phyloP scores from a whole-genome alignment of 2,113 vertebrate genomes.

The Ivindomyrus marchei region DNA sequence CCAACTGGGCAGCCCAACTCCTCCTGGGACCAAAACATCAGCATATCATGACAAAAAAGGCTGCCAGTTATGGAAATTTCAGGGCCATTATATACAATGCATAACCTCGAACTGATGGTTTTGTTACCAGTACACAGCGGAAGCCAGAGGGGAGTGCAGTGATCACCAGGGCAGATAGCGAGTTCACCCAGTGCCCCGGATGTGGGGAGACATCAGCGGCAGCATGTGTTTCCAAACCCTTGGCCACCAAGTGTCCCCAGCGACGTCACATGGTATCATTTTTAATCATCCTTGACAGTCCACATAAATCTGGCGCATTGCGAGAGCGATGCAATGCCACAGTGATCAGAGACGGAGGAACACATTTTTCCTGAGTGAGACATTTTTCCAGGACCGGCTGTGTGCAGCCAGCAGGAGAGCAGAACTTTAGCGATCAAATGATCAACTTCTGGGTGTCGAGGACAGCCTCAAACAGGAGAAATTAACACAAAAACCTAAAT shows the following conservation, averaged over 20 bases:
- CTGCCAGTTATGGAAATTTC: background rate
- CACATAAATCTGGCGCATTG: background rate
- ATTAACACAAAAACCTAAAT: background rate
- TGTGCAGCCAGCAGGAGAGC: background rate
- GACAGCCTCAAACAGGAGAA: background rate
- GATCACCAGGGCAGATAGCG: background rate
- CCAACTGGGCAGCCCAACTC: background rate
- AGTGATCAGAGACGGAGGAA: background rate
- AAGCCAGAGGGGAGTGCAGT: background rate
- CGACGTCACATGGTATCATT: background rate
- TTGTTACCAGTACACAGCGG: background rate
- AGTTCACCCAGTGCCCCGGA: background rate
- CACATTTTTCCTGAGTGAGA: background rate
- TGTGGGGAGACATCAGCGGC: background rate
- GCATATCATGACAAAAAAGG: background rate
- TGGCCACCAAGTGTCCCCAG: background rate
- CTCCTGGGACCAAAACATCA: background rate
- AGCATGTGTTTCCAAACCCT: background rate
- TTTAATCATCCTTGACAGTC: background rate
- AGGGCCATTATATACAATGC: background rate
- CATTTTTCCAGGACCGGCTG: background rate
- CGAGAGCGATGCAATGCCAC: background rate
- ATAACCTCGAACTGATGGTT: background rate
- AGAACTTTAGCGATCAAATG: background rate
- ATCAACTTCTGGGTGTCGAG: background rate